A percentile compares a stretch with the other conserved stretches of the same genome.
These are phyloP conservation scores for Philereme vetulata DNA, from an alignment of 2,888 invertebrate species.

Conservation along the genomic window DNA sequence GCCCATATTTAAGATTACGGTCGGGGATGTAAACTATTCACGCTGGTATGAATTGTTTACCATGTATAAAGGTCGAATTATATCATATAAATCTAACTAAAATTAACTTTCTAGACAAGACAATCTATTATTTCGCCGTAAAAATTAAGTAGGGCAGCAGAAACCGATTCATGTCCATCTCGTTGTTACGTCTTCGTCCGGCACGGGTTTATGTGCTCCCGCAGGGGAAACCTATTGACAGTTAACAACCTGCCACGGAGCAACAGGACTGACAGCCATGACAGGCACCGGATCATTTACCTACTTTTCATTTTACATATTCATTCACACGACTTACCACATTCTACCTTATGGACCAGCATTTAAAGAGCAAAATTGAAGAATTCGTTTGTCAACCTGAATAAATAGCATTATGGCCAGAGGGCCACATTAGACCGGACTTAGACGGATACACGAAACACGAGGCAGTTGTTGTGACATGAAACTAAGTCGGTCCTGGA, in stretches of 20 bases:
- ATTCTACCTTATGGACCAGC: conserved; percentile 27
- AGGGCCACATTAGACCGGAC: conserved; percentile 34
- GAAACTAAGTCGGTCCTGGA: conserved; percentile 20
- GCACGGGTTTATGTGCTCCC: conserved; percentile 44
- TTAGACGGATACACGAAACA: neutral
- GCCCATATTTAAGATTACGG: too few species aligned
- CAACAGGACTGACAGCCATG: conserved; percentile 27
- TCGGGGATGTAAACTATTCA: too few species aligned
- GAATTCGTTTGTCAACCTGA: conserved; percentile 17
- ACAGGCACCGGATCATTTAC: conserved; percentile 41
- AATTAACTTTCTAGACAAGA: too few species aligned
- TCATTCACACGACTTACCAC: conserved; percentile 21
- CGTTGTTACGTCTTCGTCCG: conserved; percentile 40
- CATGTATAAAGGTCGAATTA: too few species aligned
- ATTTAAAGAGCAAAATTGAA: conserved; percentile 34
- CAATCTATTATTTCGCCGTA: neutral
- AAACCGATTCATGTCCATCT: conserved; percentile 41
- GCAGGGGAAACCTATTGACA: conserved; percentile 51
- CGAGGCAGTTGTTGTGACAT: conserved; percentile 33
- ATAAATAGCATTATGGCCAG: conserved; percentile 35
- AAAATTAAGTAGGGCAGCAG: conserved; percentile 22
- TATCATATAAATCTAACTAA: too few species aligned
- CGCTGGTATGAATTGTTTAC: too few species aligned
- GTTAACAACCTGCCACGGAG: conserved; percentile 40
- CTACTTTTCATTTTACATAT: conserved; percentile 39